These are phyloP conservation scores for Oxycera nigricornis DNA, from an alignment of 2,888 invertebrate genomes.

Conservation along the genomic window DNA sequence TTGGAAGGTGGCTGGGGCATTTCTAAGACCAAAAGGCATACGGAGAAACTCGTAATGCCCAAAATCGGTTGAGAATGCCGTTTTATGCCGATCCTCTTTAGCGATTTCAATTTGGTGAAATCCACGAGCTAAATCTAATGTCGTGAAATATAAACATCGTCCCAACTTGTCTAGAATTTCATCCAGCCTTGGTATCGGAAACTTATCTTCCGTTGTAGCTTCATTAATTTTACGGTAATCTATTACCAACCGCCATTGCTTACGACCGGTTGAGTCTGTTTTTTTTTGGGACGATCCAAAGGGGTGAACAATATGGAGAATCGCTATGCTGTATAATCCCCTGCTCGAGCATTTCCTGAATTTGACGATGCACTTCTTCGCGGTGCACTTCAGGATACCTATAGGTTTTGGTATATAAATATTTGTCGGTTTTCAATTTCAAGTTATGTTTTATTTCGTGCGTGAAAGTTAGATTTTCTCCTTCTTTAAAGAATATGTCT, in stretches of 20 bases:
- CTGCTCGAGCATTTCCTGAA: conserved; percentile 52
- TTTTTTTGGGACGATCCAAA: neutral
- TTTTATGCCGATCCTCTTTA: conserved; percentile 44
- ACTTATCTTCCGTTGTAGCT: conserved; percentile 30
- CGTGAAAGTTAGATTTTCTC: neutral
- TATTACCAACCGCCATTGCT: conserved; percentile 17
- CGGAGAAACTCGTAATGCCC: conserved; percentile 51
- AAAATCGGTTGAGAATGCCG: conserved; percentile 51
- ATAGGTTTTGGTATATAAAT: conserved; percentile 40
- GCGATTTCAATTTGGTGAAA: conserved; percentile 41
- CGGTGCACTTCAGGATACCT: conserved; percentile 44
- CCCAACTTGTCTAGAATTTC: conserved; percentile 44
- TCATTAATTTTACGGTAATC: conserved; percentile 22
- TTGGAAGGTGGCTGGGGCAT: conserved; percentile 49
- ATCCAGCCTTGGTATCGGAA: conserved; percentile 19
- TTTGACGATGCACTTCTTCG: conserved; percentile 47
- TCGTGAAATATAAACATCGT: conserved; percentile 24
- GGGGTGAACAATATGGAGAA: conserved; percentile 34
- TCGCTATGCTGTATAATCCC: conserved; percentile 40
- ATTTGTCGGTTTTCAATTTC: neutral
- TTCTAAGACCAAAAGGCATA: neutral
- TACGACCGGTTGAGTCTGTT: neutral
- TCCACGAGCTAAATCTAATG: conserved; percentile 29
- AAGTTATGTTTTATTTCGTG: neutral
- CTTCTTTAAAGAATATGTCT: neutral